Base-by-base conservation (phyloP, 1,140 invertebrate species). In the Listronotus oregonensis region DNA sequence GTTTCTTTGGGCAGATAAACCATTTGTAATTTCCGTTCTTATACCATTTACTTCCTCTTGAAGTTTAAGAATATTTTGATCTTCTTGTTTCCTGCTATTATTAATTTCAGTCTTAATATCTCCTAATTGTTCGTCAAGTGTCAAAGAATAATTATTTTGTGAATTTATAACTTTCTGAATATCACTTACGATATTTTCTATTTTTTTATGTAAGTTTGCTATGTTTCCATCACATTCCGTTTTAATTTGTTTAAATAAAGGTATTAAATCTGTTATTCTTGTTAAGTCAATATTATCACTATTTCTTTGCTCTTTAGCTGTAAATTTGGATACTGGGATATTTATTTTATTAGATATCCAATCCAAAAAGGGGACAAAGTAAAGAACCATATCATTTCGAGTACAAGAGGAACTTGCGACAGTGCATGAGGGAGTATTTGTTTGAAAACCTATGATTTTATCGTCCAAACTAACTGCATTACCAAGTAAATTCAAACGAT, bases 371-470 rank as follows among this genome's bases (percentile, higher is more conserved):
- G 56, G 56, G 9, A 21, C 43, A 9, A 59, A 18, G 34, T 49
- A 47, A 9, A 59, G 15, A 37, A 59, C 18, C 9, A 59, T 27
- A 15, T 59, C 44, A 18, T 49, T 59, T 47, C 40, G 27, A 15
- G 43, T 47, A 37, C 56, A 59, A 21, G 18, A 17, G 10, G 12
- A 9, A 47, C 14, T 15, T 11, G 11, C 7, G n/a, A 12, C 12
- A 10, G 15, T 11, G 32, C 56, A 59, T 17, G 8, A 7, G 1
- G 44, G 56, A 7, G 56, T 49, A 21, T 17, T n/a, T 15, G 56
- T 59, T 59, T 59, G 56, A 21, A 47, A 59, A 0, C 56, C 56
- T n/a, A 59, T 32, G 4, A 59, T 27, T 47, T 59, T 59, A 17
- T 27, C 43, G 2, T 47, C 8, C 7, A 59, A 10, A 37, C 6